A percentile compares a stretch with the other conserved stretches of the same genome.
Conservation (phyloP, 2,797 vertebrate genomes). For the Alca torda region DNA sequence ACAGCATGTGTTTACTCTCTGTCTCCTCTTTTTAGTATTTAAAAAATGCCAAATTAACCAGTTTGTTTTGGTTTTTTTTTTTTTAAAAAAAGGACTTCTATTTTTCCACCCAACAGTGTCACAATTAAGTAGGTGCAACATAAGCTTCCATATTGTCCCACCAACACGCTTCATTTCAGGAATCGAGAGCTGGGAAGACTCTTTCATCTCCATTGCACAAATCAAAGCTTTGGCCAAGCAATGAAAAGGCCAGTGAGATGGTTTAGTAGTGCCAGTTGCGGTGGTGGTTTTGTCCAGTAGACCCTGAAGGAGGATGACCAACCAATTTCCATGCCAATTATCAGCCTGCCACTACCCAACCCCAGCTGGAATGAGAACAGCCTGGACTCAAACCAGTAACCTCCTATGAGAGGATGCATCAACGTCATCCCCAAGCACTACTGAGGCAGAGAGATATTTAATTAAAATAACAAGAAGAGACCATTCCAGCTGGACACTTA, state of each 20-base stretch:
- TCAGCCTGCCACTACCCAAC: not conserved
- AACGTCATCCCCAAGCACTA: not conserved
- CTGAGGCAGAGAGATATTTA: not conserved
- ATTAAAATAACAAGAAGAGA: not conserved
- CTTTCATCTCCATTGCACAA: not conserved
- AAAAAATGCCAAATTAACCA: not conserved
- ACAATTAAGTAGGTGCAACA: not conserved
- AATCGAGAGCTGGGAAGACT: not conserved
- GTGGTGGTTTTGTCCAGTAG: not conserved
- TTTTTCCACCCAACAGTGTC: not conserved
- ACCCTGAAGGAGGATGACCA: not conserved
- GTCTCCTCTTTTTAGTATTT: not conserved
- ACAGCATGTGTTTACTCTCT: not conserved
- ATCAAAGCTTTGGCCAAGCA: not conserved
- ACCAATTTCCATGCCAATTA: not conserved
- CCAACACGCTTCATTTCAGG: not conserved
- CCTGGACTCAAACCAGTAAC: not conserved
- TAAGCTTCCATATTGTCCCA: not conserved
- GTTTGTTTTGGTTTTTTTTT: not conserved
- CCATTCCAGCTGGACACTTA: not conserved
- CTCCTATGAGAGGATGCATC: not conserved
- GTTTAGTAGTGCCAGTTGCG: not conserved
- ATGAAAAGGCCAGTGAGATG: not conserved
- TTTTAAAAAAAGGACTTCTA: not conserved
- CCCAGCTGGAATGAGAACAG: not conserved